phyloP scores from a whole-genome alignment of 2,113 vertebrate species.

The chimpanzee (Pan troglodytes) region NHGRI_mPanTro3-v2.1_pri NC_072421.2:142298001-142298500 shows the following conservation, averaged over 20 bases:
- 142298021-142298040: neutral
- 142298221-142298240: neutral
- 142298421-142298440: neutral
- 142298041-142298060: neutral
- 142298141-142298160: neutral
- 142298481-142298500: neutral
- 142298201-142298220: neutral
- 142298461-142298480: neutral
- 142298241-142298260: neutral
- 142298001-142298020: neutral
- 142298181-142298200: neutral
- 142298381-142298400: neutral
- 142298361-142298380: neutral
- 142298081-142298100: neutral
- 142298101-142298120: neutral
- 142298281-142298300: neutral
- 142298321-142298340: neutral
- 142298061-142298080: neutral
- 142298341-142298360: neutral
- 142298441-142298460: neutral
- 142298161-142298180: neutral
- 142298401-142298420: neutral
- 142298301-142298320: neutral
- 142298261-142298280: neutral
- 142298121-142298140: neutral